Conservation (phyloP, 2,113 vertebrate genomes). For the Ramphastos sulfuratus region DNA sequence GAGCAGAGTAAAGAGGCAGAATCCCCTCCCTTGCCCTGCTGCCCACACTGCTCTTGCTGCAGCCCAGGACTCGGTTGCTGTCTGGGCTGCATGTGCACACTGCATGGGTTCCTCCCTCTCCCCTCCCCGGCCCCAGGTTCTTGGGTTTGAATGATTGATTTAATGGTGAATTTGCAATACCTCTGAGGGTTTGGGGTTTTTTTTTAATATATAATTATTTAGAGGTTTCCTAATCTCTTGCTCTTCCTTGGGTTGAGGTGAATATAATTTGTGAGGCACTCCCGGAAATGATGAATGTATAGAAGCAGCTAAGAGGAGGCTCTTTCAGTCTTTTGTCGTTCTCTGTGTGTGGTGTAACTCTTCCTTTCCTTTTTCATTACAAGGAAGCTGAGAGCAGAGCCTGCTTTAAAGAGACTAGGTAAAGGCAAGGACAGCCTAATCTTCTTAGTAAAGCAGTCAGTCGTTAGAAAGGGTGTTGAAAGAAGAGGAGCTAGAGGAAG, state of each 20-base stretch:
- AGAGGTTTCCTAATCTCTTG: not conserved
- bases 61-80: too few relatives aligned
- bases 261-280: not conserved
- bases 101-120: too few relatives aligned
- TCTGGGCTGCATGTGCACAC: too few relatives aligned
- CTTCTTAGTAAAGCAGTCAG: not conserved
- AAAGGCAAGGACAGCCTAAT: not conserved
- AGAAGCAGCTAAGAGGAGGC: not conserved
- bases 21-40: too few relatives aligned
- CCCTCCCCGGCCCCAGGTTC: too few relatives aligned
- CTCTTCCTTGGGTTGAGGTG: not conserved
- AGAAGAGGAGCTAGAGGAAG: not conserved
- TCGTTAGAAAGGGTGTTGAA: not conserved
- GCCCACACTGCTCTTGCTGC: too few relatives aligned
- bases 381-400: not conserved
- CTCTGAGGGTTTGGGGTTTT: not conserved
- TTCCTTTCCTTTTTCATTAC: not conserved
- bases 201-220: not conserved
- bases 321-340: not conserved
- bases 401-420: not conserved
- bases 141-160: not conserved
- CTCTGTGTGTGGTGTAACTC: not conserved
- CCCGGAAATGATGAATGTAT: not conserved
- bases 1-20: too few relatives aligned
- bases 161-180: not conserved